Evolutionary conservation across 2,888 invertebrate species (phyloP).

Genomic region (Blastobasis lacticolella): DNA sequence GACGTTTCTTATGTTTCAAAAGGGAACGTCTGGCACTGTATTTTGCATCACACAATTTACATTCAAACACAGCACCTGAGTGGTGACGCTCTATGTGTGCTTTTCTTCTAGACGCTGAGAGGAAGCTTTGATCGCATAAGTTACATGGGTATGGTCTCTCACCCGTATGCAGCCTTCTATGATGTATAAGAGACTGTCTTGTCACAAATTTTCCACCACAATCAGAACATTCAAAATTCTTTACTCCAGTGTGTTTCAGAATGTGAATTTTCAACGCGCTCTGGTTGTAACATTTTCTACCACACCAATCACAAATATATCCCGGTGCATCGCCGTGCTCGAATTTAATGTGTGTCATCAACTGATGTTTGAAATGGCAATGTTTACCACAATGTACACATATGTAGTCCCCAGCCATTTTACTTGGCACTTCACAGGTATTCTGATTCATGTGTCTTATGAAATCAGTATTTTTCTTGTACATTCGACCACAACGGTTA

Average conservation of each 20-base stretch:
- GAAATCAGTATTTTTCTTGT: slow-evolving; percentile 6
- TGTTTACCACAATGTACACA: slow-evolving; percentile 4
- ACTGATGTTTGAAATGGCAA: slow-evolving; percentile 6
- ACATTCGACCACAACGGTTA: slow-evolving; percentile 4
- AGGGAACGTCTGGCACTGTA: slow-evolving; percentile 6
- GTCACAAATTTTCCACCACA: slow-evolving; percentile 10
- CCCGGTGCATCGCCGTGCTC: slow-evolving; percentile 4
- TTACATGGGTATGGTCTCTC: slow-evolving; percentile 7
- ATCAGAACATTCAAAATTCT: slow-evolving; percentile 3
- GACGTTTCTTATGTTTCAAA: slow-evolving; percentile 5
- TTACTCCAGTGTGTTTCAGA: slow-evolving; percentile 7
- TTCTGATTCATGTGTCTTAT: slow-evolving; percentile 3
- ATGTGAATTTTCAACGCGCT: slow-evolving; percentile 5
- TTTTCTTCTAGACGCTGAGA: slow-evolving; percentile 6
- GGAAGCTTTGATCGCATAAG: slow-evolving; percentile 6
- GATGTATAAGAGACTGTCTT: slow-evolving; percentile 5
- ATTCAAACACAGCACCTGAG: slow-evolving; percentile 1
- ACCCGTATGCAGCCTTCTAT: slow-evolving; percentile 6
- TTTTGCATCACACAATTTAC: slow-evolving; percentile 6
- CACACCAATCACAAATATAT: slow-evolving; percentile 6
- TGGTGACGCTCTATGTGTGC: slow-evolving; percentile 7
- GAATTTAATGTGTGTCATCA: slow-evolving; percentile 3
- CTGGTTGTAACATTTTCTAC: slow-evolving; percentile 5
- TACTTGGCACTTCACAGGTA: slow-evolving; percentile 4
- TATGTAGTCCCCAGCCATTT: neutral